Evolutionary conservation across 2,888 invertebrate genomes (phyloP).

Genomic region (Altica lythri): DNA sequence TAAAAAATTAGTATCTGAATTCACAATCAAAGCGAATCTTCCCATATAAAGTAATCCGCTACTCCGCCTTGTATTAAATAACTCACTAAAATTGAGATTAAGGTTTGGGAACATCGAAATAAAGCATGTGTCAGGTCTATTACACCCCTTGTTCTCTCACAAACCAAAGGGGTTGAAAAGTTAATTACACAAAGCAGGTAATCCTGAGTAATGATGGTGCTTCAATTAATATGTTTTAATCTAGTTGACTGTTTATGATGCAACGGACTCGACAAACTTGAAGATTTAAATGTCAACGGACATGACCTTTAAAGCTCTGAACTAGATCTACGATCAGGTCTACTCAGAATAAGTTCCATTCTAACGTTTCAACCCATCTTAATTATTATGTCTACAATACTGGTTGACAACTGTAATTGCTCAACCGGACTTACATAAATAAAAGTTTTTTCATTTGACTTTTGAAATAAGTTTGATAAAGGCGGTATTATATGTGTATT

Average conservation of each 20-base stretch:
- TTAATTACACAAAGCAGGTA: slow-evolving; percentile 24
- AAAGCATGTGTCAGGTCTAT: slow-evolving; percentile 17
- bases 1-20: slow-evolving; percentile 3
- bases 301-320: slow-evolving; percentile 2
- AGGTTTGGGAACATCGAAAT: slow-evolving; percentile 16
- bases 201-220: slow-evolving; percentile 25
- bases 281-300: slow-evolving; percentile 20
- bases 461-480: too few species aligned
- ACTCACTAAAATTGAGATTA: slow-evolving; percentile 14
- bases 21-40: background rate
- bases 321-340: slow-evolving; percentile 10
- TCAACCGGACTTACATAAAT: too few species aligned
- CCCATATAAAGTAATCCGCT: slow-evolving; percentile 16
- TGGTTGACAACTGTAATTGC: too few species aligned
- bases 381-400: too few species aligned
- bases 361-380: background rate
- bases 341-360: slow-evolving; percentile 1
- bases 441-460: too few species aligned
- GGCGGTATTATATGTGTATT: too few species aligned
- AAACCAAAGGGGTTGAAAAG: slow-evolving; percentile 20
- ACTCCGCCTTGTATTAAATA: slow-evolving; percentile 17
- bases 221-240: slow-evolving; percentile 25
- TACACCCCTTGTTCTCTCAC: slow-evolving; percentile 20
- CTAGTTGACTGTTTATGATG: slow-evolving; percentile 18
- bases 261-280: slow-evolving; percentile 14